Evolutionary conservation across 2,797 vertebrate genomes (phyloP).

Genomic region (Gymnothorax javanicus): DNA sequence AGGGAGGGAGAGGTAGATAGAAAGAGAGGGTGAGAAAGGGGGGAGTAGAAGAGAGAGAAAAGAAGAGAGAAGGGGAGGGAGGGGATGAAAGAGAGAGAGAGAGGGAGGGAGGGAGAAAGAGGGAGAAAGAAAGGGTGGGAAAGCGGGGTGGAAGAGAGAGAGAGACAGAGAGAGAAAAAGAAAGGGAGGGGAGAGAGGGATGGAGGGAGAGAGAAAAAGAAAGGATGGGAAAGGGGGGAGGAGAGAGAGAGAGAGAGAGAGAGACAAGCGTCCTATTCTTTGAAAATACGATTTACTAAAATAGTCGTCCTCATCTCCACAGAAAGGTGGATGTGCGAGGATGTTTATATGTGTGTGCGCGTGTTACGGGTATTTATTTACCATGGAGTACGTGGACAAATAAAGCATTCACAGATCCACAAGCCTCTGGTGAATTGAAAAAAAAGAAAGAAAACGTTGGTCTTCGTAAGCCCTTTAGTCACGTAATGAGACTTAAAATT

Average conservation of each 20-base stretch:
- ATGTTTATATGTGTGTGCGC: background rate
- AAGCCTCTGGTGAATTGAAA: too few relatives aligned
- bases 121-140: background rate
- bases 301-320: conserved; percentile 55
- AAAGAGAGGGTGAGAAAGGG: background rate
- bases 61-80: background rate
- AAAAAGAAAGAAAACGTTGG: too few relatives aligned
- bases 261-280: conserved; percentile 60
- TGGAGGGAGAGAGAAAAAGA: background rate
- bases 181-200: background rate
- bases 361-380: conserved; percentile 37
- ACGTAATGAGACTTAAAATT: too few relatives aligned
- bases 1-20: background rate
- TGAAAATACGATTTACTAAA: conserved; percentile 61
- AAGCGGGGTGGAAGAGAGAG: background rate
- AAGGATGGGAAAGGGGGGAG: conserved; percentile 31
- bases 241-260: conserved; percentile 34
- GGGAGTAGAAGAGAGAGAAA: too few relatives aligned
- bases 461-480: too few relatives aligned
- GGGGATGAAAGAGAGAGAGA: background rate
- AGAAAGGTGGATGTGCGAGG: conserved; percentile 21
- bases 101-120: background rate
- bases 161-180: conserved; percentile 48
- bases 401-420: too few relatives aligned
- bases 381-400: background rate